A percentile compares a stretch with the other conserved stretches of the same genome.
Conservation (phyloP, 2,888 invertebrate genomes). For the Suillia variegata region DNA sequence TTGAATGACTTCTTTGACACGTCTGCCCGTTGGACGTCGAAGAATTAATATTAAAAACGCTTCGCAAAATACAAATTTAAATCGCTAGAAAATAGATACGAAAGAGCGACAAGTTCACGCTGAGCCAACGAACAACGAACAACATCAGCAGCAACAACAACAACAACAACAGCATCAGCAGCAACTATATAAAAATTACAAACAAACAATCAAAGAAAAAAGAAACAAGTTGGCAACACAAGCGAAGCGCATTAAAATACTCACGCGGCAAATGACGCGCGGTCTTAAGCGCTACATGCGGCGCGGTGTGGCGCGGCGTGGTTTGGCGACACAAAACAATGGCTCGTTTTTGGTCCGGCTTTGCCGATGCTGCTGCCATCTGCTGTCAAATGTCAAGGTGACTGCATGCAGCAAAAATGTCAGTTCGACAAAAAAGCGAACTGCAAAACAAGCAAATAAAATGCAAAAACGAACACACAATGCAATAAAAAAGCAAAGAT, state of each 20-base stretch:
- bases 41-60: background rate
- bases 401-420: constrained; percentile 16
- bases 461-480: background rate
- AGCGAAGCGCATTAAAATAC: too few relatives aligned
- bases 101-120: background rate
- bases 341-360: background rate
- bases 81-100: background rate
- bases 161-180: constrained; percentile 17
- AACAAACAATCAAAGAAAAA: too few relatives aligned
- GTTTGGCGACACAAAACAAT: constrained; percentile 2
- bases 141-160: constrained; percentile 11
- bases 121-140: constrained; percentile 20
- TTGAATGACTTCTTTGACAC: background rate
- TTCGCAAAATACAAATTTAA: background rate
- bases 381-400: constrained; percentile 29
- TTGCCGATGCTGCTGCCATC: constrained; percentile 22
- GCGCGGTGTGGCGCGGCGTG: too few relatives aligned
- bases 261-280: too few relatives aligned
- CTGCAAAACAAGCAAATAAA: constrained; percentile 13
- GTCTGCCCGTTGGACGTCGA: background rate
- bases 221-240: constrained; percentile 15
- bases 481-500: background rate
- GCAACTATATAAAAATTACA: constrained; percentile 21
- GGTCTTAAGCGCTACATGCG: too few relatives aligned
- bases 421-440: constrained; percentile 4